These are phyloP conservation scores for Thripadectes ignobilis DNA, from an alignment of 2,797 vertebrate genomes.

Conservation along the genomic window DNA sequence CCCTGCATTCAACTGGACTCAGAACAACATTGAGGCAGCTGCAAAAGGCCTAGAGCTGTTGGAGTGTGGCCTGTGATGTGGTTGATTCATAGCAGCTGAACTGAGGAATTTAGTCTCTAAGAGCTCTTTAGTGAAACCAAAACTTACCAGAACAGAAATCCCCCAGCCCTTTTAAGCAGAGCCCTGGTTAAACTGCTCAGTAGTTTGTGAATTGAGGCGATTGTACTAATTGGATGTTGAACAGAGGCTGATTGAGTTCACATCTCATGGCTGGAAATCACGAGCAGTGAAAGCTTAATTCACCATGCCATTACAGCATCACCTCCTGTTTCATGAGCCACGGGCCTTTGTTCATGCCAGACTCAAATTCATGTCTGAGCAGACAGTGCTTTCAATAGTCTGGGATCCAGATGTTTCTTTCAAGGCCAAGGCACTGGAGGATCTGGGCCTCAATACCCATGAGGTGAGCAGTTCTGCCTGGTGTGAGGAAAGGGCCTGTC, in stretches of 20 bases:
- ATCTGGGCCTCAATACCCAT: fast-evolving
- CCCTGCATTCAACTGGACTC: background rate
- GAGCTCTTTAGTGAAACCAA: background rate
- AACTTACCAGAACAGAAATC: background rate
- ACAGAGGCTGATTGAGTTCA: background rate
- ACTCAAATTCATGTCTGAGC: background rate
- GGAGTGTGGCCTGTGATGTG: background rate
- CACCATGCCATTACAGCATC: background rate
- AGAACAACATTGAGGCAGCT: background rate
- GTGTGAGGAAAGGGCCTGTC: background rate
- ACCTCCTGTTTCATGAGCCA: background rate
- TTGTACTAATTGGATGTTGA: background rate
- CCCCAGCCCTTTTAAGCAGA: background rate
- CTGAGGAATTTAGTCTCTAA: background rate
- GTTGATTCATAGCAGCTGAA: background rate
- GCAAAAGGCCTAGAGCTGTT: background rate
- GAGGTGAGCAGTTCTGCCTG: background rate
- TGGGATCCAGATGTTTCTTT: background rate
- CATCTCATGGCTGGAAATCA: background rate
- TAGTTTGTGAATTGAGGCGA: background rate
- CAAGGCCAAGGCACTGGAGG: background rate
- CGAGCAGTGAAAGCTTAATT: background rate
- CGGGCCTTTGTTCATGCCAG: background rate
- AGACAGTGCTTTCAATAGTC: background rate
- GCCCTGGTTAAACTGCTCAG: background rate